Evolutionary conservation across 2,113 vertebrate genomes (phyloP).

Genomic region (Bubo scandiacus): DNA sequence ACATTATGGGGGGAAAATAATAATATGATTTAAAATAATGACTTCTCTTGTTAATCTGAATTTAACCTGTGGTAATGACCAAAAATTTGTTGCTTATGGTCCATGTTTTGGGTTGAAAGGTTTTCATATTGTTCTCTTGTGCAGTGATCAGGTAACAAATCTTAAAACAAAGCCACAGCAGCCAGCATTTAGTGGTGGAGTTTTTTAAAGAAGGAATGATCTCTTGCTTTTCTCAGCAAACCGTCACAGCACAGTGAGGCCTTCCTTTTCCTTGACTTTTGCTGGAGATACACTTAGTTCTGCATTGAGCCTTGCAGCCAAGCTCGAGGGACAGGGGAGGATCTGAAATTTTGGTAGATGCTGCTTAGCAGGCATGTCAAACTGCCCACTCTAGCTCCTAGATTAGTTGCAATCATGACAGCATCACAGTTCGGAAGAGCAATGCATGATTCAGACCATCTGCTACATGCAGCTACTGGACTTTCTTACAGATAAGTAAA

Average conservation of each 20-base stretch:
- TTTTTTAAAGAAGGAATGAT: background rate
- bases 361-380: background rate
- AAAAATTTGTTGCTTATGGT: background rate
- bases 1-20: background rate
- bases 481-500: background rate
- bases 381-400: background rate
- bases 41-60: background rate
- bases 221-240: background rate
- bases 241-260: background rate
- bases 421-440: background rate
- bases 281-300: background rate
- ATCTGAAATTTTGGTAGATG: background rate
- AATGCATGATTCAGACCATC: background rate
- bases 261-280: background rate
- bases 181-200: background rate
- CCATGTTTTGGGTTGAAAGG: background rate
- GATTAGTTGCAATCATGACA: background rate
- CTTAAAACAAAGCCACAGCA: background rate
- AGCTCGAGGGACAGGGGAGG: background rate
- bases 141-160: fast-evolving
- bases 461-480: background rate
- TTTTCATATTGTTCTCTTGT: background rate
- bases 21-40: background rate
- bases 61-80: background rate
- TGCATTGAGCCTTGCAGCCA: background rate